These are phyloP conservation scores for Passerculus sandwichensis DNA, from an alignment of 2,797 vertebrate genomes.

Conservation along the genomic window DNA sequence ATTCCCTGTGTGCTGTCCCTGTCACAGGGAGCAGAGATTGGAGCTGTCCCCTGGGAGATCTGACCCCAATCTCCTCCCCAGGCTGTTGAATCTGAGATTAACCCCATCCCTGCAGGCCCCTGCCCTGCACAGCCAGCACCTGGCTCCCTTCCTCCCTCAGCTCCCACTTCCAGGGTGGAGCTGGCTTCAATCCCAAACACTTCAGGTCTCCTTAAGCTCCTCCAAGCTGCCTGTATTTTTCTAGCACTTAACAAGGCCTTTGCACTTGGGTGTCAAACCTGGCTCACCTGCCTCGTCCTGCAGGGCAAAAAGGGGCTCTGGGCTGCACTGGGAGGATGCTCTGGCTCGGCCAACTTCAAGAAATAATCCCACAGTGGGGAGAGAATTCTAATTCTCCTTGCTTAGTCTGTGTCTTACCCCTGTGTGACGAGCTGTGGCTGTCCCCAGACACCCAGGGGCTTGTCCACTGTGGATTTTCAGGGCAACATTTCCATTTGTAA, in stretches of 20 bases:
- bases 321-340: not conserved
- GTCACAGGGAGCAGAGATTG: not conserved
- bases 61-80: not conserved
- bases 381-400: not conserved
- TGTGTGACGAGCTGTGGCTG: not conserved
- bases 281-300: not conserved
- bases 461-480: not conserved
- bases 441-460: not conserved
- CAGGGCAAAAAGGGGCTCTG: not conserved
- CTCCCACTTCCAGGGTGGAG: not conserved
- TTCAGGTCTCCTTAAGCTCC: not conserved
- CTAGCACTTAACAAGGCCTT: not conserved
- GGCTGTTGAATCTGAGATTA: not conserved
- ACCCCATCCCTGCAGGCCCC: not conserved
- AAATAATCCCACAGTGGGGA: not conserved
- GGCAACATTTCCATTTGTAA: not conserved
- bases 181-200: not conserved
- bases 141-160: accelerated
- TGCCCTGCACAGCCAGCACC: not conserved
- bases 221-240: not conserved
- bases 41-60: not conserved
- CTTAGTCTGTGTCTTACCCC: not conserved
- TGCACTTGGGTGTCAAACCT: not conserved
- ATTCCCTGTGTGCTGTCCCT: accelerated
- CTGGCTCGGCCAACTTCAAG: not conserved